Conservation (phyloP, 2,113 vertebrate species). For the Corythaixoides concolor region DNA sequence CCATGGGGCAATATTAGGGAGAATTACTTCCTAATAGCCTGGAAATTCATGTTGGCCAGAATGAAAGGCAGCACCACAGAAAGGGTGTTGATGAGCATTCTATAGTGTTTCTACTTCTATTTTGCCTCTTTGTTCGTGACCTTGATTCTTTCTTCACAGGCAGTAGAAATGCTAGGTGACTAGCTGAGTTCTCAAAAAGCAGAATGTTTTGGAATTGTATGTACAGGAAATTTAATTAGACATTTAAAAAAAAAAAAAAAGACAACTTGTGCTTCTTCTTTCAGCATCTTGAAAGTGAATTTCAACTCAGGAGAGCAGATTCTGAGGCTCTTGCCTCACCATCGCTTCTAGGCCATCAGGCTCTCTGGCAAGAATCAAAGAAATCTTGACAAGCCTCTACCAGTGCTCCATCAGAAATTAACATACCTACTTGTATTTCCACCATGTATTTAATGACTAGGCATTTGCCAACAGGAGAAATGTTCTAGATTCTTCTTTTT, state of each 20-base stretch:
- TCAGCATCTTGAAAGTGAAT: background rate
- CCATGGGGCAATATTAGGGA: background rate
- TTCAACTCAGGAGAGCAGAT: background rate
- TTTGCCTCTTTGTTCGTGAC: background rate
- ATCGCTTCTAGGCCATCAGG: background rate
- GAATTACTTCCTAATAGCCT: background rate
- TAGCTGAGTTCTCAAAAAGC: background rate
- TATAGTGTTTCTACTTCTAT: background rate
- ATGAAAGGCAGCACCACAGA: background rate
- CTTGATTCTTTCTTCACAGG: background rate
- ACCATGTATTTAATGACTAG: background rate
- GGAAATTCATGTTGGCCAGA: background rate
- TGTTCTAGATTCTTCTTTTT: background rate
- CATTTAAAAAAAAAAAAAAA: background rate
- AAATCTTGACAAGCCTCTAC: background rate
- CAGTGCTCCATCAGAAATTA: background rate
- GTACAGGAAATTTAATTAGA: background rate
- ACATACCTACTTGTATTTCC: background rate
- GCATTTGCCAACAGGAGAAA: background rate
- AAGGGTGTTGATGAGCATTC: background rate
- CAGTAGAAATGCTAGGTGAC: background rate
- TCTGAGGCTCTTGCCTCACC: background rate
- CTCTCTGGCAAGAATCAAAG: background rate
- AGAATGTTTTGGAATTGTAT: background rate
- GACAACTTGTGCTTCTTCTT: background rate